Conservation (phyloP, 2,113 vertebrate genomes). For the Hylia prasina region DNA sequence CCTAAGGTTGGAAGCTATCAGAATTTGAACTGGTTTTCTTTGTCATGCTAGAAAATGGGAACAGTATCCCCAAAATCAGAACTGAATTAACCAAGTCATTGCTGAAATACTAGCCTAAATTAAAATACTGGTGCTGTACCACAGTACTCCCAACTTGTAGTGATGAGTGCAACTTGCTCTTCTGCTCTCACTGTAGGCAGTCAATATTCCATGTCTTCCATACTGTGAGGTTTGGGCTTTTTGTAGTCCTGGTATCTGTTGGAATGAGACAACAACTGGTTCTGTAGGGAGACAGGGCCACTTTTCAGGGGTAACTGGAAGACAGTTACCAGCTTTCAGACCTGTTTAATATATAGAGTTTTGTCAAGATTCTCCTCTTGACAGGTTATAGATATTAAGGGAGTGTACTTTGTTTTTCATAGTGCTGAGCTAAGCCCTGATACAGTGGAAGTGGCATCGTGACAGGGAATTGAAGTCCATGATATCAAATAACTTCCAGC, state of each 20-base stretch:
- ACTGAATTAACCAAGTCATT: not conserved
- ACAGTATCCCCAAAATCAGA: not conserved
- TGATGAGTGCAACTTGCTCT: not conserved
- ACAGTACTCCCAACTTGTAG: not conserved
- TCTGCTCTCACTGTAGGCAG: not conserved
- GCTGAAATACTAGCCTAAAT: not conserved
- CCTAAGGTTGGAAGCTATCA: conserved; percentile 77
- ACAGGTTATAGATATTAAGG: not conserved
- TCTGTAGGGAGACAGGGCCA: not conserved
- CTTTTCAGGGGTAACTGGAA: not conserved
- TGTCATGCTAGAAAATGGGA: not conserved
- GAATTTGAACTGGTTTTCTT: not conserved
- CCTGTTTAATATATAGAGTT: not conserved
- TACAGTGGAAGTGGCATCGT: not conserved
- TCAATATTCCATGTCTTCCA: not conserved
- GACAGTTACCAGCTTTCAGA: not conserved
- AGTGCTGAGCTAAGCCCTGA: not conserved
- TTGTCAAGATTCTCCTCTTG: not conserved
- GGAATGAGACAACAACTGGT: not conserved
- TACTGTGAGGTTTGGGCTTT: not conserved
- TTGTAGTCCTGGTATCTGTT: not conserved
- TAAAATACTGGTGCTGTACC: not conserved
- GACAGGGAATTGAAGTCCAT: not conserved
- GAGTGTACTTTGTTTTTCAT: not conserved
- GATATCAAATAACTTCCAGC: not conserved